These are phyloP conservation scores for Polia nebulosa DNA, from an alignment of 2,888 invertebrate genomes.

Conservation along the genomic window DNA sequence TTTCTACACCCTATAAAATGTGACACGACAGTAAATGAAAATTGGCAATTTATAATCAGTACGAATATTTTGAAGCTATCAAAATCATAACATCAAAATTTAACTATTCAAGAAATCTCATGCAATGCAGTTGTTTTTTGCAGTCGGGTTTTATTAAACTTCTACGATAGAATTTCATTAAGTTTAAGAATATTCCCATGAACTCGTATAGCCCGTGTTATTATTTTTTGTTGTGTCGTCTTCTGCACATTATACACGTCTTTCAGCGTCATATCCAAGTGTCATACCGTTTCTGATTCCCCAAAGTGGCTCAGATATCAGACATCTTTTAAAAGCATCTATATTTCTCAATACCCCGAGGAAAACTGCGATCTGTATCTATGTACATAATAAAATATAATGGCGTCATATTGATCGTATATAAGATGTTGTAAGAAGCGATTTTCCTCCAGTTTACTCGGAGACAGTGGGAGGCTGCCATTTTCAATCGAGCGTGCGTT, in stretches of 20 bases:
- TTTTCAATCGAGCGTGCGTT: slow-evolving; percentile 36
- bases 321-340: slow-evolving; percentile 56
- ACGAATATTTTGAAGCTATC: too few species aligned
- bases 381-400: slow-evolving; percentile 60
- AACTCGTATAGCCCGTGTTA: neutral
- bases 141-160: too few species aligned
- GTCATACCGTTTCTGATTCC: slow-evolving; percentile 52
- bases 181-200: neutral
- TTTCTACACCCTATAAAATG: too few species aligned
- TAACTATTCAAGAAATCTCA: too few species aligned
- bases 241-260: slow-evolving; percentile 12
- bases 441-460: slow-evolving; percentile 43
- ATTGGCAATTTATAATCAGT: too few species aligned
- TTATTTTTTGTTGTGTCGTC: neutral
- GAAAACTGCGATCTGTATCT: slow-evolving; percentile 48
- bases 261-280: slow-evolving; percentile 39
- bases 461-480: slow-evolving; percentile 16
- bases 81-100: too few species aligned
- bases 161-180: too few species aligned
- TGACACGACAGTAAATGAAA: too few species aligned
- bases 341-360: slow-evolving; percentile 52
- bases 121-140: too few species aligned
- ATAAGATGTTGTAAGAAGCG: slow-evolving; percentile 33
- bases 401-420: slow-evolving; percentile 51
- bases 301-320: slow-evolving; percentile 61